Base-by-base conservation (phyloP, 2,797 vertebrate species). In the Rousettus madagascariensis region DNA sequence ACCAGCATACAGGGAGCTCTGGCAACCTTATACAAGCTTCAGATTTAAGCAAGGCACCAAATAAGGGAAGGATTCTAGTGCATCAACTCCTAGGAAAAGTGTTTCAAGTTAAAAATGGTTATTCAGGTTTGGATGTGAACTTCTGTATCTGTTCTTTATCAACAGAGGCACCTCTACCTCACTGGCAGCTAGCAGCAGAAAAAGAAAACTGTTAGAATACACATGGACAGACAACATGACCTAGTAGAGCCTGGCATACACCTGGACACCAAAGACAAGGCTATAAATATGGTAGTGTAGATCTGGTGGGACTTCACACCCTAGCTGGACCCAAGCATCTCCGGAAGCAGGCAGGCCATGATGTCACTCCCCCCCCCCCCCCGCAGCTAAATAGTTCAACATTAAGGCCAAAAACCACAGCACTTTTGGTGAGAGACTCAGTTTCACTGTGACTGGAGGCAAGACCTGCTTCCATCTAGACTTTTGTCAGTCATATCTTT, bases 131-230 rank as follows among this genome's bases (percentile, higher is more conserved):
- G 98, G 98, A 99, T 98, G 98, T 98, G 98, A 98, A 98, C 97
- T 98, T 98, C 97, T 97, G 98, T 98, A 98, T 99, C 98, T 99
- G 98, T 96, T 98, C 98, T 98, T 98, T 98, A 98, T 98, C 98
- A 99, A 98, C 97, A 20, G 46, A 98, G 75, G 98, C 98, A 98
- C 98, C 97, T 97, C 98, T 98, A 95, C 98, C 97, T 97, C 97
- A 94, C 97, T 93, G 97, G 98, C 98, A 98, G 97, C 96, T 97
- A 98, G 95, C 97, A 97, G 97, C 96, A 97, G 53, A 87, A 96
- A 98, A 98, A 97, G 93, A 96, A 96, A 63, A 43, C 88, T 86
- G 94, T 96, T 93, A 96, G 93, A 97, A 96, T 96, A 97, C 95
- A 98, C 98, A 97, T 94, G 97, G 97, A 51, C 95, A 97, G 97